phyloP scores from a whole-genome alignment of 1,140 invertebrate genomes.

The Littorina saxatilis region DNA sequence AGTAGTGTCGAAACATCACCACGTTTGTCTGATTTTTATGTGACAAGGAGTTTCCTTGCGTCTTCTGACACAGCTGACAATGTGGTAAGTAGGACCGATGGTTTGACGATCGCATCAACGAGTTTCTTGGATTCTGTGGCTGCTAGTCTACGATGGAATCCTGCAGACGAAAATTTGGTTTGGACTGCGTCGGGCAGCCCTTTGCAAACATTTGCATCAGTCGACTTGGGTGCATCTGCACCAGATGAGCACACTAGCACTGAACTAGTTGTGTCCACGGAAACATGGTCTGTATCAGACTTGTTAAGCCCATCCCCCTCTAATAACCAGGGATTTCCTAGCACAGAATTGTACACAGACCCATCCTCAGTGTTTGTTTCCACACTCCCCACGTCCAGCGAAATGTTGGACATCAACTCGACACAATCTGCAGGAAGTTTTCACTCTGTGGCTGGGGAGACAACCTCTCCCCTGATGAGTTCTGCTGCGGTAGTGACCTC shows the following conservation, averaged over 20 bases:
- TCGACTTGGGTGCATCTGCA: background rate
- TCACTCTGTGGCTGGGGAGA: background rate
- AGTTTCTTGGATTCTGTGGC: constrained; percentile 11
- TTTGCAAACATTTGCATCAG: background rate
- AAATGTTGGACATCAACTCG: background rate
- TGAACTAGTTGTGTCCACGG: background rate
- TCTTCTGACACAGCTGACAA: background rate
- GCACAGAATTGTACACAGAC: no score
- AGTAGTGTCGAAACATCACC: background rate
- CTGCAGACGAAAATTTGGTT: background rate
- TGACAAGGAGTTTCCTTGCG: background rate
- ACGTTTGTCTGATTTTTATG: background rate
- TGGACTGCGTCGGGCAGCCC: background rate
- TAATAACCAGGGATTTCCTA: no score
- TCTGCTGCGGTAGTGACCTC: constrained; percentile 73
- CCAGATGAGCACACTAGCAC: background rate
- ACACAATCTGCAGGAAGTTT: background rate
- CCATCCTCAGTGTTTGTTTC: background rate
- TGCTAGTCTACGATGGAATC: background rate
- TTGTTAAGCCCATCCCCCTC: no score
- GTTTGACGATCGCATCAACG: background rate
- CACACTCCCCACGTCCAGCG: background rate
- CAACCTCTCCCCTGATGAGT: background rate
- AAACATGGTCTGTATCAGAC: background rate
- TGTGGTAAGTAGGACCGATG: background rate